phyloP scores from a whole-genome alignment of 53 echinoderm and acorn worm species.

The Paelopatides confundens region DNA sequence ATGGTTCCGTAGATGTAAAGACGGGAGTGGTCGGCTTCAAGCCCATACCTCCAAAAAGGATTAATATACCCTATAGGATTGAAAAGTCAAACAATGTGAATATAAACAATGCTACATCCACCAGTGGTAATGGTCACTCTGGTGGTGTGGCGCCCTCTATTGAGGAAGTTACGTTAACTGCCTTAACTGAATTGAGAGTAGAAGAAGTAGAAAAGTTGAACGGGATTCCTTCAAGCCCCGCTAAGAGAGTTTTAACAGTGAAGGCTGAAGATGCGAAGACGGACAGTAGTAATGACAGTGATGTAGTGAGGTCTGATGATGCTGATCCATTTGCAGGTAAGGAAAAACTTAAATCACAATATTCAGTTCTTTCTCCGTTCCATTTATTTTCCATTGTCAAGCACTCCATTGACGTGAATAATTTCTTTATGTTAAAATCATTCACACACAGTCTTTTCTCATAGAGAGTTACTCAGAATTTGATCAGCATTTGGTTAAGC shows the following conservation, averaged over 20 bases:
- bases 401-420: no score
- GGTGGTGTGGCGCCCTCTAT: not conserved
- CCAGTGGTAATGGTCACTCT: not conserved
- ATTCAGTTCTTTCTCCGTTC: no score
- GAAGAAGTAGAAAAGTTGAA: conserved; percentile 20
- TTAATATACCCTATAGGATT: not conserved
- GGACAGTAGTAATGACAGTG: conserved; percentile 75
- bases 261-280: conserved; percentile 8
- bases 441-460: no score
- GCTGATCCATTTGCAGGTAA: conserved; percentile 94
- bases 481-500: no score
- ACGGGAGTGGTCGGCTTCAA: not conserved
- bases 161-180: not conserved
- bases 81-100: not conserved
- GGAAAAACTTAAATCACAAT: no score
- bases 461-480: no score
- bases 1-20: not conserved
- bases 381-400: no score
- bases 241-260: not conserved
- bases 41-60: conserved; percentile 14
- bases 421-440: no score
- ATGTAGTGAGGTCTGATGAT: conserved; percentile 82
- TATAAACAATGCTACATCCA: not conserved
- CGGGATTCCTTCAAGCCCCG: not conserved
- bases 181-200: not conserved